phyloP scores from a whole-genome alignment of 2,888 invertebrate genomes.

The Kryphioiulus occultus region DNA sequence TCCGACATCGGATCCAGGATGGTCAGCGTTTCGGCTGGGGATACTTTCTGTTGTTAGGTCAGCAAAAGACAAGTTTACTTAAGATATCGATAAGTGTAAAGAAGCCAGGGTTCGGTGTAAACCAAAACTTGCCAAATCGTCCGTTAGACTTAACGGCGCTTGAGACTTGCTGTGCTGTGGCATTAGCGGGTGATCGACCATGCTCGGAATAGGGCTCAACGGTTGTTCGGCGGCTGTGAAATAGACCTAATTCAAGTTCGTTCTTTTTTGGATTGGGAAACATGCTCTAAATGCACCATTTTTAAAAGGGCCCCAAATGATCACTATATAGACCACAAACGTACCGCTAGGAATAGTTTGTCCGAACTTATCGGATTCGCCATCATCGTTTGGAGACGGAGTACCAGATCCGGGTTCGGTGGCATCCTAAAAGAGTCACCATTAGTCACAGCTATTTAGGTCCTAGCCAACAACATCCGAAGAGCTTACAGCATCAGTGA shows the following conservation, averaged over 20 bases:
- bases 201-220: neutral
- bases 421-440: neutral
- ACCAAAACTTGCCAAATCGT: constrained; percentile 17
- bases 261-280: no score
- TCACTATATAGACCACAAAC: no score
- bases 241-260: no score
- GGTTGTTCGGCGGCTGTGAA: neutral
- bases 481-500: neutral
- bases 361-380: neutral
- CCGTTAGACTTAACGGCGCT: neutral
- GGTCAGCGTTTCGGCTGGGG: no score
- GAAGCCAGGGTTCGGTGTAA: no score
- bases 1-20: neutral
- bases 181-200: constrained; percentile 45
- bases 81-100: no score
- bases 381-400: neutral
- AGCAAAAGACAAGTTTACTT: no score
- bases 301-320: no score
- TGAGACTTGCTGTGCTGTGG: neutral
- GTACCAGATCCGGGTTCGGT: neutral
- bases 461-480: neutral
- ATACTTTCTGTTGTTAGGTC: no score
- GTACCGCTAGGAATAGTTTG: neutral
- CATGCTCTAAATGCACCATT: no score
- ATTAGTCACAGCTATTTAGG: neutral